A percentile compares a stretch with the other conserved stretches of the same genome.
phyloP scores from a whole-genome alignment of 2,797 vertebrate genomes.

The Helostoma temminkii region DNA sequence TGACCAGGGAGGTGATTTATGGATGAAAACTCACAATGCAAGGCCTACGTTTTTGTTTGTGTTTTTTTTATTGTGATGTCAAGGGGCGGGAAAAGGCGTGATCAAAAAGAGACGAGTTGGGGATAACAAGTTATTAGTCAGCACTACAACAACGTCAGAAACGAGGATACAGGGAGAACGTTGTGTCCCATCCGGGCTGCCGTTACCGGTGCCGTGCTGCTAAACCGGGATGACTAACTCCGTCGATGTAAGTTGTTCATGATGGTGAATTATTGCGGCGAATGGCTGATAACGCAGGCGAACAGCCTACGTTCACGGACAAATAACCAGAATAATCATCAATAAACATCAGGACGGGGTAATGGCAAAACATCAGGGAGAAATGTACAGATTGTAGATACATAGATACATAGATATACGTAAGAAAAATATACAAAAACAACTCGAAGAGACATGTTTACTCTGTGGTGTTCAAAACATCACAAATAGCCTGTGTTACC shows the following conservation, averaged over 20 bases:
- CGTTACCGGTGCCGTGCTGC: conserved; percentile 65
- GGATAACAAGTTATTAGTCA: conserved; percentile 85
- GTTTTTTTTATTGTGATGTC: conserved; percentile 61
- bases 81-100: conserved; percentile 67
- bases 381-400: too few species aligned
- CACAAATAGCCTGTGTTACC: neutral
- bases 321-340: conserved; percentile 8
- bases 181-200: conserved; percentile 74
- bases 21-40: conserved; percentile 51
- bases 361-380: neutral
- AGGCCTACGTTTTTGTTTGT: conserved; percentile 42
- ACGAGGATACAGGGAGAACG: conserved; percentile 78
- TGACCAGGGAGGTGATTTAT: conserved; percentile 42
- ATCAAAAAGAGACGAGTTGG: conserved; percentile 57
- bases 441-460: neutral
- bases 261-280: conserved; percentile 53
- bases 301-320: conserved; percentile 26
- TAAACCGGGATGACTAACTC: conserved; percentile 81
- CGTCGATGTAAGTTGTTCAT: conserved; percentile 57
- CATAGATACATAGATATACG: neutral
- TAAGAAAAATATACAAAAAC: neutral
- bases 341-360: neutral
- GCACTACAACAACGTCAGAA: conserved; percentile 81
- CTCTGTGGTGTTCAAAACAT: neutral
- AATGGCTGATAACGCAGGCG: conserved; percentile 47